These are phyloP conservation scores for Semicossyphus pulcher DNA, from an alignment of 2,113 vertebrate genomes.

Conservation along the genomic window DNA sequence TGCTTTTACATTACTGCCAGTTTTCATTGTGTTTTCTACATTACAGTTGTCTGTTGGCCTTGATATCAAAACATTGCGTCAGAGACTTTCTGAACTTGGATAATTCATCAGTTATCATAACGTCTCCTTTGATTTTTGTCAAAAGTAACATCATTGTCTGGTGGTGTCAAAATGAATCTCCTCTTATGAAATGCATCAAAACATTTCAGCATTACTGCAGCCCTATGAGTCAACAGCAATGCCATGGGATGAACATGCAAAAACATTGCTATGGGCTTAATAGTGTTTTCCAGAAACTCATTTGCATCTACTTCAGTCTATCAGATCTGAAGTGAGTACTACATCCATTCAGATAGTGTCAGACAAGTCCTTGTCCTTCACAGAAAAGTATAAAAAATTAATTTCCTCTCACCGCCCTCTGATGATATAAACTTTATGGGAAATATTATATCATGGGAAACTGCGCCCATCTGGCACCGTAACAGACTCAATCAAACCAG, in stretches of 20 bases:
- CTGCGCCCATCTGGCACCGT: conserved; percentile 38
- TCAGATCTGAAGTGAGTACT: conserved; percentile 28
- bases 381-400: neutral
- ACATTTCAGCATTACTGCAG: neutral
- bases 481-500: conserved; percentile 24
- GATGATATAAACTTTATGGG: too few species aligned
- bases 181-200: neutral
- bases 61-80: neutral
- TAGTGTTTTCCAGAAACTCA: conserved; percentile 14
- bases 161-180: neutral
- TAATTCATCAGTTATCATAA: conserved; percentile 14
- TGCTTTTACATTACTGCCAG: neutral
- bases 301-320: conserved; percentile 42
- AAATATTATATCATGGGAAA: conserved; percentile 28
- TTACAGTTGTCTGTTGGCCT: neutral
- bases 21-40: neutral
- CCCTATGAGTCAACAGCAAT: neutral
- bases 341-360: neutral
- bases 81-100: neutral
- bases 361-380: conserved; percentile 2
- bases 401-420: conserved; percentile 13
- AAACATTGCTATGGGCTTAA: conserved; percentile 2
- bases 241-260: conserved; percentile 7
- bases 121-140: neutral
- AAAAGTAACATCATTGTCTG: neutral